phyloP scores from a whole-genome alignment of 2,113 vertebrate species.

The Gadus macrocephalus region DNA sequence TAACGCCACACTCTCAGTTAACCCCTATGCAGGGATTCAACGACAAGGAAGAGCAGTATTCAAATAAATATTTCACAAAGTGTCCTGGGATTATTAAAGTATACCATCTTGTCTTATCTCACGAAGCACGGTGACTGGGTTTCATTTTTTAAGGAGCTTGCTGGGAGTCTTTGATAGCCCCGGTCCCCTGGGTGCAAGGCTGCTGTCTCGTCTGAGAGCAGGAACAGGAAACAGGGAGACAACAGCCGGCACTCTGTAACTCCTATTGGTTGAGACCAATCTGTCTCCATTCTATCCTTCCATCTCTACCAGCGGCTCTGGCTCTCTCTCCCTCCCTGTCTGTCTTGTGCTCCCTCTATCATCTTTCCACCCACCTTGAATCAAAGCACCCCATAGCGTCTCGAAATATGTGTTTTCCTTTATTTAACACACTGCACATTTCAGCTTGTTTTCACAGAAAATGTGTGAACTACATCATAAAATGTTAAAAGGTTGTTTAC shows the following conservation, averaged over 20 bases:
- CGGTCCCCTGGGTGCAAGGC: slow-evolving; percentile 46
- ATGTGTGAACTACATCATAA: too few species aligned
- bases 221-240: slow-evolving; percentile 57
- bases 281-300: slow-evolving; percentile 60
- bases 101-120: slow-evolving; percentile 6
- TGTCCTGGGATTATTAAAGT: too few species aligned
- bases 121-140: slow-evolving; percentile 38
- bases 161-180: slow-evolving; percentile 30
- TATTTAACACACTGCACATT: too few species aligned
- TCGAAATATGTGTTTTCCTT: too few species aligned
- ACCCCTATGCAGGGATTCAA: too few species aligned
- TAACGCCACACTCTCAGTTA: too few species aligned
- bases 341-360: background rate
- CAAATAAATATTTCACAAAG: too few species aligned
- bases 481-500: too few species aligned
- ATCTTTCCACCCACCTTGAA: background rate
- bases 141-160: slow-evolving; percentile 54
- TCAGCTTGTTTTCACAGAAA: too few species aligned
- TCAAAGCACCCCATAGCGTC: too few species aligned
- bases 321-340: background rate
- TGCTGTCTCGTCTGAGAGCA: slow-evolving; percentile 44
- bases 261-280: slow-evolving; percentile 30
- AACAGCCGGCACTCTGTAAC: slow-evolving; percentile 46
- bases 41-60: too few species aligned
- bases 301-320: slow-evolving; percentile 18